Percentiles rank a stretch among this genome's conserved stretches.
phyloP scores from a whole-genome alignment of 2,888 invertebrate genomes.

The Trichacis sp. region DNA sequence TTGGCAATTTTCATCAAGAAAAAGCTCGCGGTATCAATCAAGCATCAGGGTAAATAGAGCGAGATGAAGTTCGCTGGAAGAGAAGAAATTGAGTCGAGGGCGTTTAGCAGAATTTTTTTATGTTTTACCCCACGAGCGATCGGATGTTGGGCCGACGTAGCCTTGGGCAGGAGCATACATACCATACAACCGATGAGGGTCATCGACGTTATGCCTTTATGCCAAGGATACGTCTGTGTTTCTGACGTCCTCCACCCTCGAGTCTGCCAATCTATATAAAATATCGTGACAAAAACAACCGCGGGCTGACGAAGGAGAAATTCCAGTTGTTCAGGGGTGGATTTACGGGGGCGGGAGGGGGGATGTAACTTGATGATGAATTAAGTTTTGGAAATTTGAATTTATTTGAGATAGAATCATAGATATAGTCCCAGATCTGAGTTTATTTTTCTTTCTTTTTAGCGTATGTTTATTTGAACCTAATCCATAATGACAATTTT shows the following conservation, averaged over 20 bases:
- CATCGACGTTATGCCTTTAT: constrained; percentile 41
- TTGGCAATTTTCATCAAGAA: background rate
- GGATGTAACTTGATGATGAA: too few species aligned
- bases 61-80: background rate
- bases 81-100: background rate
- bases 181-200: constrained; percentile 3
- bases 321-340: too few species aligned
- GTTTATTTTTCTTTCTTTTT: too few species aligned
- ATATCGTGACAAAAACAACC: constrained; percentile 60
- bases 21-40: background rate
- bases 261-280: constrained; percentile 53
- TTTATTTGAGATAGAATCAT: too few species aligned
- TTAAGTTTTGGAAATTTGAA: too few species aligned
- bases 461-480: too few species aligned
- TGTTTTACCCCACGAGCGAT: background rate
- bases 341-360: too few species aligned
- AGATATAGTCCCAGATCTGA: too few species aligned
- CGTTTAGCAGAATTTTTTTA: background rate
- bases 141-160: constrained; percentile 3
- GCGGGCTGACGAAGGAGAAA: background rate
- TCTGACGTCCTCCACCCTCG: constrained; percentile 47
- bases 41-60: background rate
- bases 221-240: constrained; percentile 45
- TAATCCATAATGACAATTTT: too few species aligned
- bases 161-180: background rate